These are phyloP conservation scores for Trichopria drosophilae DNA, from an alignment of 2,888 invertebrate species.

Conservation along the genomic window DNA sequence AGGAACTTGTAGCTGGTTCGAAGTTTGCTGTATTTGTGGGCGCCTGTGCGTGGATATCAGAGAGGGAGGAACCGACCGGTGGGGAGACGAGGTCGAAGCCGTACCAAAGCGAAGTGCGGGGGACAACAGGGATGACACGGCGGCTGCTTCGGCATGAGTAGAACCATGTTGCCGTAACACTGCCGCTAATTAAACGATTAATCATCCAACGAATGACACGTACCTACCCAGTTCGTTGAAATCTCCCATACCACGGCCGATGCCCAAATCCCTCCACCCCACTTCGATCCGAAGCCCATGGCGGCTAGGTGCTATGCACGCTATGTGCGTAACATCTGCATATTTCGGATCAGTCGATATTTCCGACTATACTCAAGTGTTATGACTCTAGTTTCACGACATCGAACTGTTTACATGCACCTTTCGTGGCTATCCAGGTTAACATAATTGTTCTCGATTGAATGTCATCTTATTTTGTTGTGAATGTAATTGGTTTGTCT, in stretches of 20 bases:
- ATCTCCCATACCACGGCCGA: no score
- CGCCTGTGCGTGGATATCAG: background rate
- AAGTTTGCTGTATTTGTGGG: no score
- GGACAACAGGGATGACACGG: conserved; percentile 37
- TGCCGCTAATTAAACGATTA: conserved; percentile 58
- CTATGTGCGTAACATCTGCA: conserved; percentile 28
- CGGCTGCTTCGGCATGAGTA: conserved; percentile 41
- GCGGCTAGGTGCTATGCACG: conserved; percentile 24
- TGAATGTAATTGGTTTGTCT: no score
- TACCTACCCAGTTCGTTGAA: no score
- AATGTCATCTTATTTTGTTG: no score
- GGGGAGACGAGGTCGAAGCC: conserved; percentile 29
- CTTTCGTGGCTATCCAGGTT: no score
- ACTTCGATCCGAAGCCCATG: conserved; percentile 5
- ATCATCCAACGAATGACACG: conserved; percentile 56
- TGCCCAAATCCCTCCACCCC: background rate
- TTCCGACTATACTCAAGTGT: no score
- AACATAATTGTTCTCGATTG: no score
- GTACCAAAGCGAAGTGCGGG: conserved; percentile 27
- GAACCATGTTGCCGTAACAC: conserved; percentile 52
- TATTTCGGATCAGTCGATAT: no score
- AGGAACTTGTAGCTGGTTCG: conserved; percentile 24
- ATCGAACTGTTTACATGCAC: no score
- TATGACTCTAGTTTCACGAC: no score
- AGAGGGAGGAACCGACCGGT: conserved; percentile 15